A percentile compares a stretch with the other conserved stretches of the same genome.
Evolutionary conservation across 2,113 vertebrate genomes (phyloP).

Genomic region (Oenanthe melanoleuca): DNA sequence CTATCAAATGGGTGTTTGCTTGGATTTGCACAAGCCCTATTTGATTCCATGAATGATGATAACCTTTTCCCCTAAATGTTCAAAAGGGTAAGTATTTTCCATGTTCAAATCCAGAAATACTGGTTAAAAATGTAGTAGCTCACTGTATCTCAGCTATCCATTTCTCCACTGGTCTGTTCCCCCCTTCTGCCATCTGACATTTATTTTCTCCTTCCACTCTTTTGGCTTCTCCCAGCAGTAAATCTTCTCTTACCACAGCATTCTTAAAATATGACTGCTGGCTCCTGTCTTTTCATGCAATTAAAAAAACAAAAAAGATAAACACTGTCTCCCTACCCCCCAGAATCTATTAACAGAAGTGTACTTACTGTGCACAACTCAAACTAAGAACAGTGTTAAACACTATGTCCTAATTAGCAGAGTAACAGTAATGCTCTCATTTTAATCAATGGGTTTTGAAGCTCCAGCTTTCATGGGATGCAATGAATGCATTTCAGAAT

Average conservation of each 20-base stretch:
- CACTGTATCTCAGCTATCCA: neutral
- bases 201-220: neutral
- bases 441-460: constrained; percentile 20
- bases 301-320: neutral
- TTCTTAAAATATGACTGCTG: neutral
- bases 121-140: neutral
- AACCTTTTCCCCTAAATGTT: neutral
- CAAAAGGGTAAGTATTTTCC: neutral
- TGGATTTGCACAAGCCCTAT: neutral
- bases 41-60: neutral
- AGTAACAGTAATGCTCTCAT: neutral
- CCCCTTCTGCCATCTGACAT: neutral
- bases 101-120: neutral
- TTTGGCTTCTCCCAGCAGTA: neutral
- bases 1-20: neutral
- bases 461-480: neutral
- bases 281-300: neutral
- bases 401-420: constrained; percentile 20
- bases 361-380: neutral
- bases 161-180: neutral
- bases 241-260: neutral
- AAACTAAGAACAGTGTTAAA: constrained; percentile 13
- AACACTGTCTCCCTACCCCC: neutral
- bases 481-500: neutral
- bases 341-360: neutral